Base-by-base conservation (phyloP, 2,797 vertebrate genomes). In the Rallus crepitans region DNA sequence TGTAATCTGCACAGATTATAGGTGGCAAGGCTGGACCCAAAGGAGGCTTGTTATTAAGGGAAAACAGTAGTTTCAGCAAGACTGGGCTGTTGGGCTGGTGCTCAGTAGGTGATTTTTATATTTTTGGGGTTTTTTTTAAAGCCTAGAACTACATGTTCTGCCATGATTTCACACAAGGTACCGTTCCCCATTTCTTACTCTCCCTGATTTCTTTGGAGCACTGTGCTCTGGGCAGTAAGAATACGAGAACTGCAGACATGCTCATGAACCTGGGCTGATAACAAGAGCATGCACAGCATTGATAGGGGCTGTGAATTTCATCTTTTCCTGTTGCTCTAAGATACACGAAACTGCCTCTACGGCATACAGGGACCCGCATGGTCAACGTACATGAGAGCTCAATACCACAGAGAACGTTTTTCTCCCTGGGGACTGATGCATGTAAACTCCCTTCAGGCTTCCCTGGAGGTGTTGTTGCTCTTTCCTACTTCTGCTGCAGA, bases 281-380 rank as follows among this genome's bases (percentile, higher is more conserved):
- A 18, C 56, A 84, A 86, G 35, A 45, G 6, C 2, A 1, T 7
- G 18, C 27, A 17, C 4, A 40, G 13, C 17, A 25, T 4, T 77
- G 37, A 8, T 47, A 64, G 35, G 40, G 7, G 7, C 11, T 57
- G 17, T 47, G 40, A 71, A 33, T 77, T 4, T 47, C n/a, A 53
- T n/a, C 31, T 33, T 81, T 64, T 84, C 7, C 30, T 68, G 5
- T 56, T 25, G 8, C 18, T 78, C 9, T 7, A 53, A 71, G 48
- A 6, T 27, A 6, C 10, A 40, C 0, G 0, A 18, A 39, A 42
- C 11, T 42, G 35, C 25, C 37, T 19, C 77, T 72, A 1, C 20
- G 18, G 19, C 42, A 12, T 31, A 37, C 8, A 28, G 20, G 50
- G 23, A 37, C 27, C 33, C 33, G 21, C 4, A 1, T 5, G 15